Conservation (phyloP, 2,888 invertebrate genomes). For the Caenorhabditis becei region DNA sequence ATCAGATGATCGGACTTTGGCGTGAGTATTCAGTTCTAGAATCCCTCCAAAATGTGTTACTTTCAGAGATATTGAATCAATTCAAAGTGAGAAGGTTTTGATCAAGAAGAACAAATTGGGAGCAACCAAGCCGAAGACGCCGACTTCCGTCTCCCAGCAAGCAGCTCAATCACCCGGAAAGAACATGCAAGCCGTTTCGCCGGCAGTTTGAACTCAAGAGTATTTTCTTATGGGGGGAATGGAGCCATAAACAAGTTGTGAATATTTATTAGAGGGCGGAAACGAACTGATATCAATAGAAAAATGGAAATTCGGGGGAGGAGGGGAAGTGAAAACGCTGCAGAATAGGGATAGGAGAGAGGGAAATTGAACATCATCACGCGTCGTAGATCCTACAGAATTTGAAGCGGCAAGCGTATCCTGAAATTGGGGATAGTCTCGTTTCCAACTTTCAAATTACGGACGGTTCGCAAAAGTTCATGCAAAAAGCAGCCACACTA, state of each 20-base stretch:
- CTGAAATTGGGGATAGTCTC: slow-evolving; percentile 55
- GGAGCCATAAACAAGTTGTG: slow-evolving; percentile 35
- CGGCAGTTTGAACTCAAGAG: slow-evolving; percentile 24
- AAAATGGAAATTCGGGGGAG: too few species aligned
- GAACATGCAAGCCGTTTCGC: slow-evolving; percentile 7
- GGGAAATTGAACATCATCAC: slow-evolving; percentile 31
- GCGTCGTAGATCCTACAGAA: slow-evolving; percentile 79
- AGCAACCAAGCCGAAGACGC: neutral
- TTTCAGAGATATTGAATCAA: slow-evolving; percentile 58
- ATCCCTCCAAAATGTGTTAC: too few species aligned
- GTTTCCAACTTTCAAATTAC: neutral
- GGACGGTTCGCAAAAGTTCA: neutral
- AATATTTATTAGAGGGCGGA: slow-evolving; percentile 28
- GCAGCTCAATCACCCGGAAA: neutral
- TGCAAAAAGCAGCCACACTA: neutral
- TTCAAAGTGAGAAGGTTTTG: slow-evolving; percentile 54
- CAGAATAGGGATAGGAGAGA: slow-evolving; percentile 29
- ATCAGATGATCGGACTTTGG: slow-evolving; percentile 48
- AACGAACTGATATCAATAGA: slow-evolving; percentile 33
- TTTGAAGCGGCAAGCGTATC: slow-evolving; percentile 79
- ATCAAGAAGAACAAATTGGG: slow-evolving; percentile 7
- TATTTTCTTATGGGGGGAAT: too few species aligned
- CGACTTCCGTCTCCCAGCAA: neutral
- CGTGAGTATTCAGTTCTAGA: slow-evolving; percentile 16
- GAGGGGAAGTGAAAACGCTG: slow-evolving; percentile 40